Percentiles rank a stretch among this genome's conserved stretches.
These are phyloP conservation scores for Serrognathus titanus DNA, from an alignment of 2,888 invertebrate genomes.

Conservation along the genomic window DNA sequence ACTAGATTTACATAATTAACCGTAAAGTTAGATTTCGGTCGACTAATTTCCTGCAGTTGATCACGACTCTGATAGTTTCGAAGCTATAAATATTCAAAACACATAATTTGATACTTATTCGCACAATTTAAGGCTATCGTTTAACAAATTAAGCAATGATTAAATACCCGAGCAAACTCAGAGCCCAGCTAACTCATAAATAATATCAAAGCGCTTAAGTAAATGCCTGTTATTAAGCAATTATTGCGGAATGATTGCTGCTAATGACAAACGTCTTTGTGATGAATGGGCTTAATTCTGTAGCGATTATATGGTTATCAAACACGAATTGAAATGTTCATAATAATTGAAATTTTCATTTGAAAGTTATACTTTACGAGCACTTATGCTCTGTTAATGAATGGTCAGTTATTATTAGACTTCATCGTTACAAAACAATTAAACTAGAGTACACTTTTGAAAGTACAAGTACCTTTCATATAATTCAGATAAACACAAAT, in stretches of 20 bases:
- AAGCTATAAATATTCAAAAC: not conserved
- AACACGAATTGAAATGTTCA: slow-evolving; percentile 20
- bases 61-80: too few species aligned
- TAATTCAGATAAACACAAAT: too few species aligned
- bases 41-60: too few species aligned
- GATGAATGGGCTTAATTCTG: slow-evolving; percentile 26
- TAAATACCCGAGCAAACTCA: not conserved
- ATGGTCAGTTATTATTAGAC: too few species aligned
- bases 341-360: slow-evolving; percentile 11
- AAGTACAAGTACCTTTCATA: too few species aligned
- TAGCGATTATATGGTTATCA: slow-evolving; percentile 27
- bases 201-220: slow-evolving; percentile 22
- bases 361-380: not conserved
- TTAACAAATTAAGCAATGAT: not conserved
- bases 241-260: slow-evolving; percentile 28
- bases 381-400: too few species aligned
- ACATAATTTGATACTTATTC: not conserved
- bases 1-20: too few species aligned
- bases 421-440: too few species aligned
- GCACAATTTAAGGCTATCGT: not conserved
- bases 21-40: too few species aligned
- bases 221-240: slow-evolving; percentile 28
- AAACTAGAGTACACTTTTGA: too few species aligned
- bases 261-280: slow-evolving; percentile 29
- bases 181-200: slow-evolving; percentile 21